A percentile compares a stretch with the other conserved stretches of the same genome.
These are phyloP conservation scores for Laspeyria flexula DNA, from an alignment of 2,888 invertebrate species.

Conservation along the genomic window DNA sequence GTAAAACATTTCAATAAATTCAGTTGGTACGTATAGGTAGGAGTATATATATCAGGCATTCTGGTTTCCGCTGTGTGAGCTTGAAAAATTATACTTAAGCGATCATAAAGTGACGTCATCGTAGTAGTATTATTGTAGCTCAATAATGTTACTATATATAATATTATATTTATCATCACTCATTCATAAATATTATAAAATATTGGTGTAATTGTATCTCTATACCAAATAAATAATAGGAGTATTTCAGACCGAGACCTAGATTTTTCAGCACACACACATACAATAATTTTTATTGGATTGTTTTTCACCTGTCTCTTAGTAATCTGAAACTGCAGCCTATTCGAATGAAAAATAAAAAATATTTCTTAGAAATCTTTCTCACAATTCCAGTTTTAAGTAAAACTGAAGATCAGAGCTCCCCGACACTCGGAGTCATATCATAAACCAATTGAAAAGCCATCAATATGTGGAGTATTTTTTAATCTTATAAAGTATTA, in stretches of 20 bases:
- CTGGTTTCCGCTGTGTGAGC: not conserved
- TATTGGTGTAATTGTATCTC: too few species aligned
- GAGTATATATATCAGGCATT: not conserved
- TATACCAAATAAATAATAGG: too few species aligned
- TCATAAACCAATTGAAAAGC: conserved; percentile 60
- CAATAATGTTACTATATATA: too few species aligned
- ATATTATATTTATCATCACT: too few species aligned
- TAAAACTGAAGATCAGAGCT: conserved; percentile 31
- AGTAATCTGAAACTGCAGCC: not conserved
- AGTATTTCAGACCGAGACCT: too few species aligned
- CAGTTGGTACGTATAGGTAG: too few species aligned
- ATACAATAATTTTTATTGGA: too few species aligned
- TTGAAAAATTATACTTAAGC: not conserved
- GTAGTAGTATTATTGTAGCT: too few species aligned
- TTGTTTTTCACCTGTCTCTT: not conserved
- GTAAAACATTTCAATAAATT: conserved; percentile 27
- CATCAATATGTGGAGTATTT: conserved; percentile 57
- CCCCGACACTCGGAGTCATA: conserved; percentile 30
- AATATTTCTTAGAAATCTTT: conserved; percentile 2
- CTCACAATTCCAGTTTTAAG: conserved; percentile 14
- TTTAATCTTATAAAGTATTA: conserved; percentile 65
- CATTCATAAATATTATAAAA: too few species aligned
- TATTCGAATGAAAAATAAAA: conserved; percentile 6
- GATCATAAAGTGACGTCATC: too few species aligned
- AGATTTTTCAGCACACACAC: too few species aligned